Base-by-base conservation (phyloP, 92 coral and sea anemone species). In the Bergia sp. region DNA sequence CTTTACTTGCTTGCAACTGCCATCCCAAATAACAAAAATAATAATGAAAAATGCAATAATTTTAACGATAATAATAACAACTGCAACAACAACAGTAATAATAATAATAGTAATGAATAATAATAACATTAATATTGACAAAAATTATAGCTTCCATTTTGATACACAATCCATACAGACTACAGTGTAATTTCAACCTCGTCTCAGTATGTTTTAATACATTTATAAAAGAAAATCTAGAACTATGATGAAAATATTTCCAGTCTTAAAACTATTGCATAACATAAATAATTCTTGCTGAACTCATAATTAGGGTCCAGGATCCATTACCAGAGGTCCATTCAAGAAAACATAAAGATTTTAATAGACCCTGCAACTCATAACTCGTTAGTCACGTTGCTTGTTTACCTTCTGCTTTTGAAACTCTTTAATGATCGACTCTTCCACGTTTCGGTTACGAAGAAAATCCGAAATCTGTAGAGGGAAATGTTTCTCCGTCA, bases 401-500 rank as follows among this genome's bases (percentile, higher is more conserved):
- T 86, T 18, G 77, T 44, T 78, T 74, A 77, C 77, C 85, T 87
- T 87, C 90, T 87, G 84, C 38, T 87, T 87, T 58, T 77, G 65
- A 9, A 86, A 87, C 53, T 87, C 85, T 9, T 87, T 78, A 9
- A 87, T 29, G 23, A 77, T 65, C 2, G 23, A 49, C 37, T 77
- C 77, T 23, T 76, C 53, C 3, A 87, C 85, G 3, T 72, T 72
- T 76, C 85, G 65, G 12, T 21, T 57, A 21, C 83, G 83, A 16
- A 87, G 89, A 77, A 87, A 87, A 8, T 86, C 89, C 77, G 42
- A 76, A 87, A 87, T 72, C 88, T 67, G 80, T 41, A 85, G 71
- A 75, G 41, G 81, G 44, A 85, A 85, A 76, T 15, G 80, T 40
- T 69, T n/a, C 53, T 41, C 80, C 13, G 0, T 40, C 36, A 76